phyloP scores from a whole-genome alignment of 2,113 vertebrate species.

The Leptobrachium ailaonicum region DNA sequence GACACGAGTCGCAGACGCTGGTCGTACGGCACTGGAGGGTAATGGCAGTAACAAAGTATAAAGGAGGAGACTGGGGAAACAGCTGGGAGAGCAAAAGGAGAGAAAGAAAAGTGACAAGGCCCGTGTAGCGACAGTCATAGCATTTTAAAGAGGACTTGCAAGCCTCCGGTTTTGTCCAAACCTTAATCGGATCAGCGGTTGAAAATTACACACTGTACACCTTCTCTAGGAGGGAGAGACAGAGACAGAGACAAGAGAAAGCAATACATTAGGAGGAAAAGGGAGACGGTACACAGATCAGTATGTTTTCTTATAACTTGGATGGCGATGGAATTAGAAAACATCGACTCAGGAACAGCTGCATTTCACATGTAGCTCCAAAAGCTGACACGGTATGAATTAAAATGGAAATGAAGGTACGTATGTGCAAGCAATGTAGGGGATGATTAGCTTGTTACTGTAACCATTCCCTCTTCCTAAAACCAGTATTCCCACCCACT shows the following conservation, averaged over 20 bases:
- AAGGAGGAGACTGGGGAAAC: background rate
- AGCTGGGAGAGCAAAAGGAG: constrained; percentile 13
- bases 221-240: constrained; percentile 43
- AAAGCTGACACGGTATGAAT: background rate
- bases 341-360: background rate
- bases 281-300: constrained; percentile 57
- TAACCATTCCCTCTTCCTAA: constrained; percentile 8
- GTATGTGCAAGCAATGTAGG: constrained; percentile 35
- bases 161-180: constrained; percentile 29
- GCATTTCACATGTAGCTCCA: background rate
- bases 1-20: background rate
- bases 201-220: constrained; percentile 44
- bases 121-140: constrained; percentile 29
- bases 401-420: background rate
- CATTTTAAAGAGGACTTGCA: constrained; percentile 9
- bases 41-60: background rate
- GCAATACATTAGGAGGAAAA: constrained; percentile 39
- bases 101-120: constrained; percentile 14
- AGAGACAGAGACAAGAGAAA: constrained; percentile 29
- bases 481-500: background rate
- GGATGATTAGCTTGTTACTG: background rate
- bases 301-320: constrained; percentile 20
- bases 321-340: background rate
- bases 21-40: background rate
- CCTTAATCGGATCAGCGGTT: constrained; percentile 35